Conservation (phyloP, 2,797 vertebrate species). For the Lacerta viridis region DNA sequence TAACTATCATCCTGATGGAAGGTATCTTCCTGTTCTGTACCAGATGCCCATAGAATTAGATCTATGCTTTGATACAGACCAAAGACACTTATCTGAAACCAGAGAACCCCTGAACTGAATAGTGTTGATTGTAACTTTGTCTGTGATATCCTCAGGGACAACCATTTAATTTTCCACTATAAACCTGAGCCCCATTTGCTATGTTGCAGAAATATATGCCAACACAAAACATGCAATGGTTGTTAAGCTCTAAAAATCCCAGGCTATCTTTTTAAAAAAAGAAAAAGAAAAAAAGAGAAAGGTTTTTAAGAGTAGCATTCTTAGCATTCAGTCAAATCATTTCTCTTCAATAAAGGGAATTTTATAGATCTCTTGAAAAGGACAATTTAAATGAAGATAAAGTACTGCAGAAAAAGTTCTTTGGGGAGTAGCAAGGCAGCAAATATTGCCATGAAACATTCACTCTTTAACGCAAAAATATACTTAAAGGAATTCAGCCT, state of each 20-base stretch:
- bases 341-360: slow-evolving; percentile 61
- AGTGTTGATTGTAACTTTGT: slow-evolving; percentile 51
- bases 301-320: slow-evolving; percentile 34
- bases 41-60: slow-evolving; percentile 7
- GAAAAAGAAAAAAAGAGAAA: neutral
- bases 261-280: neutral
- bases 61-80: slow-evolving; percentile 37
- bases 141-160: slow-evolving; percentile 60
- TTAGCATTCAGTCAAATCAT: slow-evolving; percentile 64
- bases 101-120: slow-evolving; percentile 55
- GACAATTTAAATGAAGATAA: slow-evolving; percentile 71
- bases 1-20: neutral
- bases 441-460: slow-evolving; percentile 58
- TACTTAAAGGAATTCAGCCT: slow-evolving; percentile 57
- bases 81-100: slow-evolving; percentile 11
- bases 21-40: neutral
- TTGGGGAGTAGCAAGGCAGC: slow-evolving; percentile 52
- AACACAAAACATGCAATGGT: slow-evolving; percentile 56
- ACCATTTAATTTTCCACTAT: slow-evolving; percentile 59
- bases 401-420: slow-evolving; percentile 57
- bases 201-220: slow-evolving; percentile 58
- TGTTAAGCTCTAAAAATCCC: slow-evolving; percentile 54
- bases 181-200: slow-evolving; percentile 67
- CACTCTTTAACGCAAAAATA: slow-evolving; percentile 67
- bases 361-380: slow-evolving; percentile 45